Evolutionary conservation across 1,140 invertebrate genomes (phyloP).

Genomic region (Argopecten irradians): DNA sequence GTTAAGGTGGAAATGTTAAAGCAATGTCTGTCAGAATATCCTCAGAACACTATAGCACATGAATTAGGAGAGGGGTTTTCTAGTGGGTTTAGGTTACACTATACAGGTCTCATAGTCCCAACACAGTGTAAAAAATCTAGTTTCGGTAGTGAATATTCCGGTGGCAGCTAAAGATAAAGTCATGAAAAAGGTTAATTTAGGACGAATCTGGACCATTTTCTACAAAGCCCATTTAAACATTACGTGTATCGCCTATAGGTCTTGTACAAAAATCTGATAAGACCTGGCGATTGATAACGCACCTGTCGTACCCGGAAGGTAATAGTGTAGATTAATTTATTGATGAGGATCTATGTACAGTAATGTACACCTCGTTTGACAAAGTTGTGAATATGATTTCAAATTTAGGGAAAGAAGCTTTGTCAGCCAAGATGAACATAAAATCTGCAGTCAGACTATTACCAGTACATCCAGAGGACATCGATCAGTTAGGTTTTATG

Average conservation of each 20-base stretch:
- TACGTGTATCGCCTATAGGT: no score
- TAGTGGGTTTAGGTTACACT: not conserved
- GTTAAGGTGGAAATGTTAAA: not conserved
- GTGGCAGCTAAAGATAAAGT: not conserved
- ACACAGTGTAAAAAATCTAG: not conserved
- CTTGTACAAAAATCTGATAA: no score
- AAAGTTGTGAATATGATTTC: no score
- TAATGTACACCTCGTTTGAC: no score
- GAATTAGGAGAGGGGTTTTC: not conserved
- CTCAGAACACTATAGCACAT: not conserved
- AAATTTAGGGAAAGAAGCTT: no score
- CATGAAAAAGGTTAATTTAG: constrained; percentile 18
- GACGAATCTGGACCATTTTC: constrained; percentile 33
- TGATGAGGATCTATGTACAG: not conserved
- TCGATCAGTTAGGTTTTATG: not conserved
- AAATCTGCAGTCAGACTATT: not conserved
- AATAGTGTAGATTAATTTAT: constrained; percentile 38
- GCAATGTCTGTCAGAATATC: not conserved
- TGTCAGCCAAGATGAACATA: not conserved
- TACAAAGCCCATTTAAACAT: not conserved
- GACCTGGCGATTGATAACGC: no score
- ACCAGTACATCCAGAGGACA: not conserved
- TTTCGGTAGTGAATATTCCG: not conserved
- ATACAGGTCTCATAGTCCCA: not conserved
- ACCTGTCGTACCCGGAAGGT: not conserved